These are phyloP conservation scores for human (Homo sapiens) DNA, from an alignment of 2,113 vertebrate genomes.

Conservation along the genomic window DNA sequence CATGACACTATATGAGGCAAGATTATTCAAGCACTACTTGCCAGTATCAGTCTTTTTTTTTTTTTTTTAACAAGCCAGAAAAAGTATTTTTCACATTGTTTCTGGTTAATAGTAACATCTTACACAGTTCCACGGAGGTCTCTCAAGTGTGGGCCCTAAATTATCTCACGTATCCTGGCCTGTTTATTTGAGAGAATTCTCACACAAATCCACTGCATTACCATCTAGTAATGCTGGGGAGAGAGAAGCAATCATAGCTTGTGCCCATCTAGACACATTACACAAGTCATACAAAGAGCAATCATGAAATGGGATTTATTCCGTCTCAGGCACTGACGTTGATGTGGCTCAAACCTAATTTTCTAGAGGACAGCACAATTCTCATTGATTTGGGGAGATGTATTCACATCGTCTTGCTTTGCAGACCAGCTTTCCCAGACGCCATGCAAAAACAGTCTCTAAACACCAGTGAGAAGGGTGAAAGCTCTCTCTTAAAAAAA, in stretches of 20 bases:
- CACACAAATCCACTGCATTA: neutral
- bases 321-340: constrained; percentile 49
- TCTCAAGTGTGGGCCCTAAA: neutral
- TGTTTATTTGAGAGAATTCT: constrained; percentile 48
- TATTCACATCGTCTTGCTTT: constrained; percentile 37
- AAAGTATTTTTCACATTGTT: neutral
- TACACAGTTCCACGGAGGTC: neutral
- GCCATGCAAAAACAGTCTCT: constrained; percentile 41
- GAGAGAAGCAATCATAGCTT: constrained; percentile 43
- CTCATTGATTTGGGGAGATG: constrained; percentile 61
- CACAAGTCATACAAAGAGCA: constrained; percentile 48
- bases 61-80: neutral
- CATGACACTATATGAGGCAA: neutral
- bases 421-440: neutral
- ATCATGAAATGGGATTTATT: constrained; percentile 73
- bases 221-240: constrained; percentile 25
- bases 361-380: constrained; percentile 64
- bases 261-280: constrained; percentile 41
- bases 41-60: neutral
- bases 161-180: neutral
- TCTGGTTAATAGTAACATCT: constrained; percentile 48
- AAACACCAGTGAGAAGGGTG: neutral
- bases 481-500: neutral
- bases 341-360: constrained; percentile 73
- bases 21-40: neutral